Base-by-base conservation (phyloP, 2,113 vertebrate species). In the Paedocypris sp. region DNA sequence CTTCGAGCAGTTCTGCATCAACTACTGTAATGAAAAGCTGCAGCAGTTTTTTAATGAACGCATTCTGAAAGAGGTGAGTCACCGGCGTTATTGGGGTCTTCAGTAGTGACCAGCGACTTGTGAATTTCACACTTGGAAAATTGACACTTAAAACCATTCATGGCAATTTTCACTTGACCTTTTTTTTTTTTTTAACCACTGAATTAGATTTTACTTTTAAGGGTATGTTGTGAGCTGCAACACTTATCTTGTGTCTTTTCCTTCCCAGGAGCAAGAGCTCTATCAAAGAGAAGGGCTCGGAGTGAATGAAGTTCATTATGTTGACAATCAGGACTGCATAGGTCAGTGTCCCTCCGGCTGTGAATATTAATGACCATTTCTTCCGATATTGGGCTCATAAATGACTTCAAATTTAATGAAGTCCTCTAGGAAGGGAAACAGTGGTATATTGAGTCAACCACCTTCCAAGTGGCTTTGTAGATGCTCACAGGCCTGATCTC, bases 11-110 rank as follows among this genome's bases (percentile, higher is more conserved):
- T 99, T 99, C 81, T 99, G 95, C 75, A 99, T 99, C 79, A 99
- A 99, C 83, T 99, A 98, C 78, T 99, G 95, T 83, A 99, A 99
- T 67, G 95, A 99, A 84, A 98, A 99, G 64, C 86, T 99, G 68
- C 95, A 99, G 70, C 95, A 99, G 53, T 99, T 99, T 83, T 99
- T 99, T 82, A 99, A 99, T 32, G 94, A 99, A 83, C 91, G 95
- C 25, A 99, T 99, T 75, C 87, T 99, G 41, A 99, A 99, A 82
- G 95, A 97, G 95, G 95, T 98, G 72, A 68, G 82, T 75, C 35
- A 22, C 36, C 35, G 15, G 18, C 32, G 39, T 26, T 33, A 32
- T 20, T 11, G 35, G 5, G 36, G 20, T 18, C 5, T 57, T 41
- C 4, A 16, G 6, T 56, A 19, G 33, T 3, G 15, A 58, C 52